A percentile compares a stretch with the other conserved stretches of the same genome.
Conservation (phyloP, 2,113 vertebrate species). For the Mobula birostris region DNA sequence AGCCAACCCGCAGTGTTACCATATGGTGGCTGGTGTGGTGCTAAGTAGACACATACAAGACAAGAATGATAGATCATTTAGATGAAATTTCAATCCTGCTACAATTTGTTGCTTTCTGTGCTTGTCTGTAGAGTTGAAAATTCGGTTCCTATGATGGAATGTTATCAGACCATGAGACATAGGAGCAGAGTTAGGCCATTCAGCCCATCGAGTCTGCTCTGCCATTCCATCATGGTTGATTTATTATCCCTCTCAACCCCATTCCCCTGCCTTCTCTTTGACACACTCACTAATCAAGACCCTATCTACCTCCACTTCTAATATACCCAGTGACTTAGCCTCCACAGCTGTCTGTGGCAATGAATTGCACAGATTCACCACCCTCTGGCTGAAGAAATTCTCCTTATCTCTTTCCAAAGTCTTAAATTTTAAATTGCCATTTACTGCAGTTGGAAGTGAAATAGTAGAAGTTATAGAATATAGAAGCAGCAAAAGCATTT, state of each 20-base stretch:
- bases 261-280: too few species aligned
- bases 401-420: too few species aligned
- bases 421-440: neutral
- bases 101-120: neutral
- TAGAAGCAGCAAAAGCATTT: neutral
- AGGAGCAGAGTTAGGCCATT: too few species aligned
- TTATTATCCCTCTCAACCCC: too few species aligned
- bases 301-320: too few species aligned
- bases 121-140: neutral
- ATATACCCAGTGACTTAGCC: too few species aligned
- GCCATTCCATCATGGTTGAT: too few species aligned
- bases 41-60: neutral
- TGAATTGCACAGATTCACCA: too few species aligned
- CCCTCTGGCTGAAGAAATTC: too few species aligned
- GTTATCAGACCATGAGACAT: neutral
- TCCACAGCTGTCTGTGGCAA: too few species aligned
- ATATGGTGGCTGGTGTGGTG: slow-evolving; percentile 3
- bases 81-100: neutral
- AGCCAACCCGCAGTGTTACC: neutral
- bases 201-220: too few species aligned
- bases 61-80: neutral
- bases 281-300: too few species aligned
- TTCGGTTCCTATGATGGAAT: neutral
- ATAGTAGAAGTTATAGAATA: neutral
- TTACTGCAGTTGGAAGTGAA: neutral